phyloP scores from a whole-genome alignment of 2,797 vertebrate genomes.

The Champsocephalus gunnari region DNA sequence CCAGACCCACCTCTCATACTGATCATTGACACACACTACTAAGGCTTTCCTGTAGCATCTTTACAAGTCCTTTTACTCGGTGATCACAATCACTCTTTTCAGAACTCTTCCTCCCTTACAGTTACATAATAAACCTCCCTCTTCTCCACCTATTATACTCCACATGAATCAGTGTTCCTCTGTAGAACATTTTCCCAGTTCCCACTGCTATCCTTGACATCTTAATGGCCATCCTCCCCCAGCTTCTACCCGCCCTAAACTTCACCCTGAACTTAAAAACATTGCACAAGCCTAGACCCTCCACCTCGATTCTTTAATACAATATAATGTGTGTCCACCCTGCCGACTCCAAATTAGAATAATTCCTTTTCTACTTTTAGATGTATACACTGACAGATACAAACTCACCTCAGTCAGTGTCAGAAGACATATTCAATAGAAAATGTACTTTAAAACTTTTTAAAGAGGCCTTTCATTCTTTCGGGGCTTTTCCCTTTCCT shows the following conservation, averaged over 20 bases:
- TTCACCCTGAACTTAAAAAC: not conserved
- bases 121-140: constrained; percentile 14
- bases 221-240: not conserved
- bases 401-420: too few species aligned
- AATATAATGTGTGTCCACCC: not conserved
- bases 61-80: not conserved
- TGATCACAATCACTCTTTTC: not conserved
- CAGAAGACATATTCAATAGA: too few species aligned
- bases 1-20: constrained; percentile 7
- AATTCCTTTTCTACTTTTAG: not conserved
- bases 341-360: not conserved
- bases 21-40: constrained; percentile 35
- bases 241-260: not conserved
- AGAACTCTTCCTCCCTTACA: constrained; percentile 16
- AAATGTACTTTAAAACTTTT: too few species aligned
- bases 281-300: not conserved
- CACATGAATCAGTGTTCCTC: not conserved
- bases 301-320: not conserved
- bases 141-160: not conserved
- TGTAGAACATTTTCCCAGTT: not conserved
- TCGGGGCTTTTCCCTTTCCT: too few species aligned
- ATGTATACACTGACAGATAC: too few species aligned
- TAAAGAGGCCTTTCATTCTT: too few species aligned
- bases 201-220: constrained; percentile 6
- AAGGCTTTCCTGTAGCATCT: constrained; percentile 19